Conservation (phyloP, 2,888 invertebrate genomes). For the Melinaea marsaeus region DNA sequence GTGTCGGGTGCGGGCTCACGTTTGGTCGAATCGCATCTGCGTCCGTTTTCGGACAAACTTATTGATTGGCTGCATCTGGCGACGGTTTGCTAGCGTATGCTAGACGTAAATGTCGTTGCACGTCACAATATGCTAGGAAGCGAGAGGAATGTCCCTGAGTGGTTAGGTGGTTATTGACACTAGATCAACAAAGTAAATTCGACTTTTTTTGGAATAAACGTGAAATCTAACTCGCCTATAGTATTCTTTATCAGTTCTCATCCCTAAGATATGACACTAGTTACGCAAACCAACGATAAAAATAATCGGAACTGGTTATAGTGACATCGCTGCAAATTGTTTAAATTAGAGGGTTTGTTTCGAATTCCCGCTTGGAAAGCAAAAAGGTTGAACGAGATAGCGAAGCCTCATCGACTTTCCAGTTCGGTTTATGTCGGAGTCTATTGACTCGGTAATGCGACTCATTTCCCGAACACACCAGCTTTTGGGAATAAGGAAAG, state of each 20-base stretch:
- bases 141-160: constrained; percentile 40
- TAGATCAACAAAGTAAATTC: constrained; percentile 45
- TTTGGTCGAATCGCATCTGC: constrained; percentile 58
- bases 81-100: constrained; percentile 38
- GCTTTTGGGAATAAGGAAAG: constrained; percentile 71
- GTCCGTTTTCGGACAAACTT: constrained; percentile 51
- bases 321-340: constrained; percentile 46
- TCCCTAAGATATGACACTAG: constrained; percentile 32
- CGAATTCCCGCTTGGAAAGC: constrained; percentile 53
- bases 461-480: constrained; percentile 70
- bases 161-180: constrained; percentile 40
- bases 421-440: constrained; percentile 58
- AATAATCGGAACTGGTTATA: constrained; percentile 51
- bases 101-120: constrained; percentile 37
- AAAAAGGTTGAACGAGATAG: constrained; percentile 61
- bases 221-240: constrained; percentile 41
- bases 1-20: constrained; percentile 48
- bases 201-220: constrained; percentile 44
- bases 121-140: constrained; percentile 50
- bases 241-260: constrained; percentile 23
- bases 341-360: constrained; percentile 44
- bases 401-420: constrained; percentile 66
- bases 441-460: constrained; percentile 74
- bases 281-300: constrained; percentile 33
- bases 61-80: constrained; percentile 42